Evolutionary conservation across 2,888 invertebrate species (phyloP), one percentile per base, ranked within the genome.

Genomic region (Pammene fasciana): DNA sequence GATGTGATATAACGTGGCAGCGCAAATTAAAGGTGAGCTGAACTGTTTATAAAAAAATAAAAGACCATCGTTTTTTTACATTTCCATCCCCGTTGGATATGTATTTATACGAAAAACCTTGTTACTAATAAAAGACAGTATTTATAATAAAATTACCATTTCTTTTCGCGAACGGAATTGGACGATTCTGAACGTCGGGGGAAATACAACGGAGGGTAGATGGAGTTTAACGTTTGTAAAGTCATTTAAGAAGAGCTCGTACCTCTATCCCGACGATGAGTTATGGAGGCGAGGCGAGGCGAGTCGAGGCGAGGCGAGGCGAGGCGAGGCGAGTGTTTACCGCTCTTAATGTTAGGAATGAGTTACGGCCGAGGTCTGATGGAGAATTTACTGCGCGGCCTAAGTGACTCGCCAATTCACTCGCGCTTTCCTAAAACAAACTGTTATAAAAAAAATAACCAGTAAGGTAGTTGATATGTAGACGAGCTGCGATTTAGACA

Each of bases 111-210:
- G n/a, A 64, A 55, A 54, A 64, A 65, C 59, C 64, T 59, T 68
- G 34, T 52, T 56, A 64, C 68, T 52, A 54, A 64, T 52, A 59
- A 65, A 64, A 52, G 41, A 18, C 62, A 36, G 45, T 38, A 38
- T n/a, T n/a, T n/a, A n/a, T 36, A 64, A 68, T 68, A 68, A 68
- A 64, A 68, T 68, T 65, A 68, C 64, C 64, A 68, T 68, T 57
- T 46, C 57, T 52, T 45, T 64, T 64, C 50, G 68, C 48, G 57
- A 65, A 38, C 52, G 57, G 57, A 68, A 68, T 64, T 68, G 64
- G 57, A 57, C 68, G 64, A 65, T 68, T 50, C 57, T 18, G 41
- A 65, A 68, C 52, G 68, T 59, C 68, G 52, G 64, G 64, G 57
- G 61, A 61, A 56, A 68, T 52, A 57, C 55, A 43, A 18, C 64